Base-by-base conservation (phyloP, 2,113 vertebrate species). In the Alethe castanea region DNA sequence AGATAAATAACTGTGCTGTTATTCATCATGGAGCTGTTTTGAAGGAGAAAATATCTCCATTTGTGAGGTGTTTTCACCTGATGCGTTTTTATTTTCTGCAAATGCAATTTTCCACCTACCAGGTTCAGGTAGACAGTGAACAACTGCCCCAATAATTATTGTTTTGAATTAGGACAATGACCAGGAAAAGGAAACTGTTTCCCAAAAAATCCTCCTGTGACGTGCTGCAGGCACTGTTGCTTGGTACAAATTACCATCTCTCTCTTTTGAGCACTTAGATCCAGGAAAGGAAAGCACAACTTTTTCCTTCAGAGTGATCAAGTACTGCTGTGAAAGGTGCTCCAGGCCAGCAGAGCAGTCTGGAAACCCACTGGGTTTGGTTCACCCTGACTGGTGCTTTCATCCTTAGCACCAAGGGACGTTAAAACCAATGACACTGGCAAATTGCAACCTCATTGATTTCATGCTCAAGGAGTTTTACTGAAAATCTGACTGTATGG, bases 231-330 rank as follows among this genome's bases (percentile, higher is more conserved):
- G 9, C 26, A n/a, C 4, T 72, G 23, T 52, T 65, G 38, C 8
- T 52, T 0, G 0, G 7, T 59, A 18, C 19, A 89, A 61, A 77
- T 40, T n/a, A 22, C 9, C 24, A 13, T 3, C 14, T 71, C 18
- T 72, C 19, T 62, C 20, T 73, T 88, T 56, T 52, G 40, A 69
- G 12, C 24, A 18, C 25, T 45, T 53, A 28, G 8, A 36, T 59
- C 10, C 13, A 23, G 73, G 19, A 80, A 59, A 72, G 33, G 24
- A 72, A 89, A 53, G 12, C 19, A 62, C 6, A 69, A 5, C 44
- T 23, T 19, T 61, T 81, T 59, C 14, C 19, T 44, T 93, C 35
- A 62, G 28, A 47, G 12, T 0, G 3, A 52, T 36, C 28, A 59
- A 18, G 19, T 11, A 2, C 18, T 44, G 35, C 64, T 57, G 42